Conservation (phyloP, 1,140 invertebrate genomes). For the Rhysida immarginata region DNA sequence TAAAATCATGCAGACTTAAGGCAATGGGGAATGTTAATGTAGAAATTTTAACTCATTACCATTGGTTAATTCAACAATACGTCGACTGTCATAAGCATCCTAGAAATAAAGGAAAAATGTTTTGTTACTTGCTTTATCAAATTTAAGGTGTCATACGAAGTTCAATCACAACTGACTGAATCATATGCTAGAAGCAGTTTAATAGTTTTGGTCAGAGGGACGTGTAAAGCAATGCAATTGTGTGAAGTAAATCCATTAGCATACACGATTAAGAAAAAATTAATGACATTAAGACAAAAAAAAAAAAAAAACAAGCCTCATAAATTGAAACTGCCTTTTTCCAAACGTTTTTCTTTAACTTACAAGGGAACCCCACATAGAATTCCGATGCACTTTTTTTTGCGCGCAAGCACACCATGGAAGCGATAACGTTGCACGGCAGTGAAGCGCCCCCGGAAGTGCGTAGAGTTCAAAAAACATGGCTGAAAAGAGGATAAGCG, state of each 20-base stretch:
- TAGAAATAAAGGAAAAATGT: background rate
- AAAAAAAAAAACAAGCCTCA: background rate
- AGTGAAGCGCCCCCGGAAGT: no score
- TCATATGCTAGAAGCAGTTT: background rate
- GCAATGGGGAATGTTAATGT: background rate
- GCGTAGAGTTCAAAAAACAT: no score
- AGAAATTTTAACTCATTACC: background rate
- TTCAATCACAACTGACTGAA: background rate
- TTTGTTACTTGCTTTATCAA: background rate
- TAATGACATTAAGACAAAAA: background rate
- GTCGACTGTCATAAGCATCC: background rate
- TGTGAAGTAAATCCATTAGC: background rate
- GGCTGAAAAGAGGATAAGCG: no score
- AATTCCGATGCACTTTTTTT: no score
- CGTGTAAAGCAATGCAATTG: background rate
- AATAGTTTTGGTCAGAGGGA: background rate
- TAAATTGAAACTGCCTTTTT: no score
- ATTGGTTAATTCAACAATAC: background rate
- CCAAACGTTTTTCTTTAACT: no score
- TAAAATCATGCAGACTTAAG: background rate
- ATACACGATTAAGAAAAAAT: background rate
- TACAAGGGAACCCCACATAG: no score
- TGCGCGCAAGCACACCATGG: no score
- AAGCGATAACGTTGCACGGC: no score
- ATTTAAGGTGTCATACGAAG: no score